phyloP scores from a whole-genome alignment of 2,888 invertebrate species.

The Zelleria hepariella region DNA sequence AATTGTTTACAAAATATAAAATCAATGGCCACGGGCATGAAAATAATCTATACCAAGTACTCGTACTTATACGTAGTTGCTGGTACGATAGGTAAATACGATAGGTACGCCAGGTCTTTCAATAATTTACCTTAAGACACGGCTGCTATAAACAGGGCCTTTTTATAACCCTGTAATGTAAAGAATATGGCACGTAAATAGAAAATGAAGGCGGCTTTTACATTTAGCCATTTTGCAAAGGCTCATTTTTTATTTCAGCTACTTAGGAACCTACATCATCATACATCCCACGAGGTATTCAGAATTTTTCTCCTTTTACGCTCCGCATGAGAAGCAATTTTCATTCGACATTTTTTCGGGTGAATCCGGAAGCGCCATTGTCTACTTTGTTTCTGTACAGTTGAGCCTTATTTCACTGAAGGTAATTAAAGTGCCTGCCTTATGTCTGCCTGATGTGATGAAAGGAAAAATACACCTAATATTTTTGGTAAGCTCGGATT shows the following conservation, averaged over 20 bases:
- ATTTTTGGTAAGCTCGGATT: too few species aligned
- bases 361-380: neutral
- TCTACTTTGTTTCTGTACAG: neutral
- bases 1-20: too few species aligned
- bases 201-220: slow-evolving; percentile 1
- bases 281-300: neutral
- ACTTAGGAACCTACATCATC: neutral
- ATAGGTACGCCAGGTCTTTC: neutral
- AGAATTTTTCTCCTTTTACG: neutral
- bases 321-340: neutral
- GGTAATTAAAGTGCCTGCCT: neutral
- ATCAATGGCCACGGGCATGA: too few species aligned
- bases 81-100: too few species aligned
- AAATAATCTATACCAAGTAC: too few species aligned
- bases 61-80: too few species aligned
- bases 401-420: neutral
- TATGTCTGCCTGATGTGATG: too few species aligned
- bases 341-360: neutral
- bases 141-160: neutral
- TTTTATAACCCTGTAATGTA: slow-evolving; percentile 2
- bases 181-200: slow-evolving; percentile 4
- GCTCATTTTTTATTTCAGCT: neutral
- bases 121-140: slow-evolving; percentile 3
- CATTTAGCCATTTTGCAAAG: neutral
- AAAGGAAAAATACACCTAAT: too few species aligned